Evolutionary conservation across 2,888 invertebrate species (phyloP), one percentile per base, ranked within the genome.

Genomic region (Torymus aiolomorphi): DNA sequence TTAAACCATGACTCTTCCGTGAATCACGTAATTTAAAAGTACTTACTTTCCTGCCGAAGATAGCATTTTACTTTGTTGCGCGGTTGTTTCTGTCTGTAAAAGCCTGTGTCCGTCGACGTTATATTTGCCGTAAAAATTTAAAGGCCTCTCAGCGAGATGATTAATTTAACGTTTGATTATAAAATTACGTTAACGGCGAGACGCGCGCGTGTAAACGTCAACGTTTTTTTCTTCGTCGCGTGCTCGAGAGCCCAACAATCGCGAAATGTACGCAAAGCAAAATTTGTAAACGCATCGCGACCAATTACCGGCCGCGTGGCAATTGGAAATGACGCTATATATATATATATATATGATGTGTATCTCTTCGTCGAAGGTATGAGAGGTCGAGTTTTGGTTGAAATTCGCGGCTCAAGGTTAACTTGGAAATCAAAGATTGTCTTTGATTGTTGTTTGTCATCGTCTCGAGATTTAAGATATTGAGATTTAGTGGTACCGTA

Each of bases 281-380:
- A 73, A 63, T 63, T 62, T 54, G 72, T 54, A 63, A 63, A 63
- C 67, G 57, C 49, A 70, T 70, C 69, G 49, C 13, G 18, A 24
- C 16, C 52, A 72, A 72, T 72, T 59, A 57, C 66, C 66, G n/a
- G 16, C 51, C 13, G 16, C 56, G 13, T 57, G 57, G 66, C 66
- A 59, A 75, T 75, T 75, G 66, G 12, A 49, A 20, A 67, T 75
- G 75, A 75, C 75, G 75, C 31, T n/a, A n/a, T n/a, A n/a, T n/a
- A n/a, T n/a, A 49, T 24, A n/a, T 54, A 51, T 24, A 61, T 62
- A 66, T 57, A 16, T 16, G 49, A n/a, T 8, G 42, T 78, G 81
- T 65, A 10, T 63, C 54, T 66, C 13, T 24, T 66, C 18, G 24
- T 12, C 18, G 20, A 18, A 67, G 67, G 67, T n/a, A n/a, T 75